Evolutionary conservation across 1,140 invertebrate genomes (phyloP), one percentile per base, ranked within the genome.

Genomic region (Mya arenaria): DNA sequence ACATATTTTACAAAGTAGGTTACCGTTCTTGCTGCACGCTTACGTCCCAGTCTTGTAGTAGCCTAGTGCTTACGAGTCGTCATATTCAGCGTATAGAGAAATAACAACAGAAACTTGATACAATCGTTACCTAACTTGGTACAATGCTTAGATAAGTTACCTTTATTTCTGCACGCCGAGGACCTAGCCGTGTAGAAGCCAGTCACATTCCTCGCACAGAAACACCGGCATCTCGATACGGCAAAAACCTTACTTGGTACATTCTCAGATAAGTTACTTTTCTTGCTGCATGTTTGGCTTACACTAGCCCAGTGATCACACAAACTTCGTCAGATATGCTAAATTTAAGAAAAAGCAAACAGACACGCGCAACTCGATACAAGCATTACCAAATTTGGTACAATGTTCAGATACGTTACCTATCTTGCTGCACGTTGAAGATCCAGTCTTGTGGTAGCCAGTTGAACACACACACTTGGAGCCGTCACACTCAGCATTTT

Each of bases 401-500:
- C 25, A 52, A 4, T 52, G 19, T 1, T 62, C 30, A 62, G 15
- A 3, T 55, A 0, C 56, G 56, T 17, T 62, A 78, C 74, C 62
- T 37, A 78, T 48, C 32, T 39, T 28, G 19, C 6, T 66, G 28
- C 74, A 78, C 32, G 74, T 36, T 32, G 74, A 39, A 0, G 56
- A 39, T 5, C 66, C 66, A 37, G 69, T 34, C 1, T 32, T 17
- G 17, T 78, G 30, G 56, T 65, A 78, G 1, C 74, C 74, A 19
- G n/a, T 23, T 15, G 19, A 4, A 55, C 74, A 78, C 4, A 32
- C 32, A 56, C 74, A 78, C 37, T 66, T 13, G 23, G 28, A n/a
- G 25, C 74, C 74, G 28, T 60, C 32, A 66, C 77, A 80, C 32
- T 69, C 77, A 4, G 77, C 77, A 60, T 58, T 58, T 1, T 56